phyloP scores from a whole-genome alignment of 2,797 vertebrate species.

The Carcharodon carcharias region DNA sequence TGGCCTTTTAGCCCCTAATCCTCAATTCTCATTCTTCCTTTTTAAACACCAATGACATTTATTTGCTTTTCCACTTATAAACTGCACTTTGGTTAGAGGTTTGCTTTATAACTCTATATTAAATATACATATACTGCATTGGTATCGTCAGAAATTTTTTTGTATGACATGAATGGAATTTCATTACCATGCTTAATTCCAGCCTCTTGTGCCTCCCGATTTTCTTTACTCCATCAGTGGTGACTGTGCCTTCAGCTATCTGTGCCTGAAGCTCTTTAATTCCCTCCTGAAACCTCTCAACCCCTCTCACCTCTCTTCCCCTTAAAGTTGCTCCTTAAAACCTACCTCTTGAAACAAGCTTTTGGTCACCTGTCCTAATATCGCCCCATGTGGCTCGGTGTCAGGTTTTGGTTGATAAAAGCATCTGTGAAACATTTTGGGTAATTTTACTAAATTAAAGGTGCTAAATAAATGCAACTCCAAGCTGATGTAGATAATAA shows the following conservation, averaged over 20 bases:
- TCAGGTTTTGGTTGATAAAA: neutral
- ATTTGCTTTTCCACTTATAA: slow-evolving; percentile 1
- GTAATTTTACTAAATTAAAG: neutral
- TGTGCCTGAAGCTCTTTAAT: neutral
- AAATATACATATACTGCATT: neutral
- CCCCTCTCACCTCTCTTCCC: neutral
- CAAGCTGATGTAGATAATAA: neutral
- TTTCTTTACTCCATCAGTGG: neutral
- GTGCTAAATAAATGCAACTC: neutral
- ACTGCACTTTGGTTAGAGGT: neutral
- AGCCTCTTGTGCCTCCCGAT: neutral
- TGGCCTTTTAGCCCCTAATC: neutral
- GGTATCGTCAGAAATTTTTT: neutral
- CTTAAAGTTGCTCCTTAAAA: neutral
- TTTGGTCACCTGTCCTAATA: neutral
- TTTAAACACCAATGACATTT: neutral
- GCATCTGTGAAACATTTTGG: neutral
- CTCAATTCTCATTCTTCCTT: neutral
- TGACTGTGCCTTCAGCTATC: neutral
- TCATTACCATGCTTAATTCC: neutral
- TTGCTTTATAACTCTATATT: neutral
- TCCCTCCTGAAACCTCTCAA: neutral
- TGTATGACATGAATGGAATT: neutral
- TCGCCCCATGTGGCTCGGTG: too few species aligned
- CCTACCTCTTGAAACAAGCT: neutral